Evolutionary conservation across 2,113 vertebrate genomes (phyloP), one percentile per base, ranked within the genome.

Genomic region (Aspidoscelis tigris): DNA sequence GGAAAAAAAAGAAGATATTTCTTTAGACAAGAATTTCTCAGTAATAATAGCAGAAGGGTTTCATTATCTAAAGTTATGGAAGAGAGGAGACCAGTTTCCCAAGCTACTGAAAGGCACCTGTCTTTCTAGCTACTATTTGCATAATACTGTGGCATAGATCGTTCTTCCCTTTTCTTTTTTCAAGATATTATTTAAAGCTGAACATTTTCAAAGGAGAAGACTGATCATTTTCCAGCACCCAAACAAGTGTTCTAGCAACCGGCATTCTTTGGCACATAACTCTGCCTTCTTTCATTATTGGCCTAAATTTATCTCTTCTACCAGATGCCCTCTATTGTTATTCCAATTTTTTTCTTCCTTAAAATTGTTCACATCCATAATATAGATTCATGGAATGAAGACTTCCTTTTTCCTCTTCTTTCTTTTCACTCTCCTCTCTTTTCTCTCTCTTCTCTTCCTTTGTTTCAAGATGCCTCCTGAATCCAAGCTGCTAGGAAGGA

Each of bases 231-330:
- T 91, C 88, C 39, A 81, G 74, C 50, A 84, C 61, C 43, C 70
- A 87, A 39, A 55, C 81, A 89, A 85, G 50, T 44, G 39, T 73
- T 89, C 88, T 85, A 90, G 78, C 75, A 81, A 84, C 81, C 85
- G 87, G 86, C 85, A 85, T 83, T 70, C 47, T 61, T 26, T 61
- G 81, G 81, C 77, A 86, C 84, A 47, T 81, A 91, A 91, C 83
- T 89, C 81, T 85, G 84, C 76, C 91, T 86, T 85, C 87, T 90
- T 81, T 91, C 82, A 78, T 93, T 92, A 91, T 43, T 88, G 83
- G 58, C 66, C 88, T 91, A 92, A 92, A 92, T 91, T 93, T 92
- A 91, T 93, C 92, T 93, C 85, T 58, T 85, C 87, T 80, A 89
- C 90, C 89, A 93, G 87, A 86, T 73, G 88, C 79, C 82, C 83